Conservation (phyloP, 2,797 vertebrate genomes). For the Pseudochirops corinnae region DNA sequence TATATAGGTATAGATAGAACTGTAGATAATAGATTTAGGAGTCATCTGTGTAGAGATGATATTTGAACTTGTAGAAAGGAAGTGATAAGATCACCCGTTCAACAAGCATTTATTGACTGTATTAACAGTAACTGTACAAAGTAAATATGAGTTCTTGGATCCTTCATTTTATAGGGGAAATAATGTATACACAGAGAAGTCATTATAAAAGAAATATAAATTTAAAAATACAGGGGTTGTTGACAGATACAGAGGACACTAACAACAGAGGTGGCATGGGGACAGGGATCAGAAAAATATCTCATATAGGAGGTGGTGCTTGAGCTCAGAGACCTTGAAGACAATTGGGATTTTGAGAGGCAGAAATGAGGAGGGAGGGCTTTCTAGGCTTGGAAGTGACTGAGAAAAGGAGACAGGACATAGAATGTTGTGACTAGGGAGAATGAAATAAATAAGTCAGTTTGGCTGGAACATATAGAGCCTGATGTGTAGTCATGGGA, state of each 20-base stretch:
- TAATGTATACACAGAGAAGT: not conserved
- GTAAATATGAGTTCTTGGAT: no score
- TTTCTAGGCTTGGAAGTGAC: not conserved
- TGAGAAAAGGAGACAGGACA: not conserved
- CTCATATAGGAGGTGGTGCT: not conserved
- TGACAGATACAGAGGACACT: not conserved
- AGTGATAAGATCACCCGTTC: no score
- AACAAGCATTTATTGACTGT: no score
- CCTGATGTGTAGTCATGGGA: not conserved
- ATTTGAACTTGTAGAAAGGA: no score
- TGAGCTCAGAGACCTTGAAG: not conserved
- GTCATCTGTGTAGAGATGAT: no score
- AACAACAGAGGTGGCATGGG: not conserved
- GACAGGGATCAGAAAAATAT: not conserved
- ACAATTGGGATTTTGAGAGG: not conserved
- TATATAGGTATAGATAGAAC: no score
- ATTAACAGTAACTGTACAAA: no score
- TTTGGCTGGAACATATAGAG: not conserved
- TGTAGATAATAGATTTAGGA: no score
- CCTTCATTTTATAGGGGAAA: not conserved
- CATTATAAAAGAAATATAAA: not conserved
- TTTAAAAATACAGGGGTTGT: no score
- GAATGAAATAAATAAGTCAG: not conserved
- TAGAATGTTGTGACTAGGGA: not conserved
- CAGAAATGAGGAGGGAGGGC: not conserved